These are phyloP conservation scores for Cyprinodon variegatus DNA, from an alignment of 2,113 vertebrate genomes.

Conservation along the genomic window DNA sequence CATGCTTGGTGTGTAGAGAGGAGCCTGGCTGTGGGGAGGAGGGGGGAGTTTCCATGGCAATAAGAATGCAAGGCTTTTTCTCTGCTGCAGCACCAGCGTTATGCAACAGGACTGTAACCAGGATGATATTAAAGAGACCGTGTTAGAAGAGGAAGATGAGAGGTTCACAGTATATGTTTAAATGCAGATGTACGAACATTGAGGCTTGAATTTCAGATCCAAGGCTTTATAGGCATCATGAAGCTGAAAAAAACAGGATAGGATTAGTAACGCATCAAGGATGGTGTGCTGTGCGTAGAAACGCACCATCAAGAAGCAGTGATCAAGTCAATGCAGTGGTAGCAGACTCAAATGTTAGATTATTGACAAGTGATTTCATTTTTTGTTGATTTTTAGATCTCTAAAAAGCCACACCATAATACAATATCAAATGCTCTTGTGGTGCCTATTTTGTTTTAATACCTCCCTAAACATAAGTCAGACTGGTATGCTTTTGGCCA, in stretches of 20 bases:
- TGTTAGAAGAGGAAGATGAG: conserved; percentile 22
- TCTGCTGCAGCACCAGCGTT: conserved; percentile 63
- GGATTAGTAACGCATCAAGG: background rate
- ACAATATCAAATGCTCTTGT: too few species aligned
- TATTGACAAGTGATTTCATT: background rate
- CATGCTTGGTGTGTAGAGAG: conserved; percentile 46
- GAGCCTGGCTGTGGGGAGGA: background rate
- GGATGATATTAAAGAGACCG: conserved; percentile 50
- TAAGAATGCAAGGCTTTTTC: conserved; percentile 71
- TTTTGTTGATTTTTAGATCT: background rate
- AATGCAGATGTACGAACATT: conserved; percentile 12
- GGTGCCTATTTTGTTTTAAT: too few species aligned
- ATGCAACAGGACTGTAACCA: conserved; percentile 79
- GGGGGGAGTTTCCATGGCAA: conserved; percentile 71
- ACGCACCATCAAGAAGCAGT: background rate
- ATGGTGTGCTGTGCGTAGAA: background rate
- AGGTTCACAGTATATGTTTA: conserved; percentile 23
- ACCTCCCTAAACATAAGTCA: too few species aligned
- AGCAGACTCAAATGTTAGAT: background rate
- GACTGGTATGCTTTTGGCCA: too few species aligned
- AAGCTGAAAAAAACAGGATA: background rate
- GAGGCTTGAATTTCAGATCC: background rate
- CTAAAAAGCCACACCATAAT: background rate
- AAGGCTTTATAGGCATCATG: background rate
- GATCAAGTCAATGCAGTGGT: background rate